Percentiles rank a stretch among this genome's conserved stretches.
phyloP scores from a whole-genome alignment of 2,797 vertebrate species.

The Xyrichtys novacula region DNA sequence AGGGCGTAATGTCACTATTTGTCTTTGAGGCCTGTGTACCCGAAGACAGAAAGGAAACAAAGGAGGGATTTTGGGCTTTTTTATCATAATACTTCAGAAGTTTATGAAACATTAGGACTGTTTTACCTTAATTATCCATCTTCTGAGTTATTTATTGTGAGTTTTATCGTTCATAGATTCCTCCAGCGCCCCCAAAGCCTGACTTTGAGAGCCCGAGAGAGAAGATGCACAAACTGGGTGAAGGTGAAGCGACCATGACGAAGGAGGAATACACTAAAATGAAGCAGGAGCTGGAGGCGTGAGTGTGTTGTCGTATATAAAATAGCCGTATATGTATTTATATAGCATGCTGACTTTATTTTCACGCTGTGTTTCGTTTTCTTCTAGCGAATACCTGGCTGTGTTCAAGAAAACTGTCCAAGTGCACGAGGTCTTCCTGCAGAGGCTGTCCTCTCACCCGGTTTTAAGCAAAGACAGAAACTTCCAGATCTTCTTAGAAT shows the following conservation, averaged over 20 bases:
- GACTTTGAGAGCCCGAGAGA: slow-evolving; percentile 97
- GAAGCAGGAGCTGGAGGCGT: slow-evolving; percentile 99
- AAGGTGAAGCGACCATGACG: slow-evolving; percentile 97
- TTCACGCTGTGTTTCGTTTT: slow-evolving; percentile 10
- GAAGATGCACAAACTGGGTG: slow-evolving; percentile 98
- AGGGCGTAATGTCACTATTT: slow-evolving; percentile 7
- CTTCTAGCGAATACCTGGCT: slow-evolving; percentile 90
- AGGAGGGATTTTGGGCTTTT: background rate
- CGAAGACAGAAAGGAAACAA: too few relatives aligned
- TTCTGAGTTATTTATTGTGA: background rate
- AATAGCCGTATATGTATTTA: too few relatives aligned
- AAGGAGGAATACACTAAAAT: slow-evolving; percentile 98
- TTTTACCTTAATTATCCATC: background rate
- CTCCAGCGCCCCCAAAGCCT: slow-evolving; percentile 94
- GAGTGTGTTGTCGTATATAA: slow-evolving; percentile 69
- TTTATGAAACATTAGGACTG: background rate
- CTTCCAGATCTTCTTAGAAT: slow-evolving; percentile 98
- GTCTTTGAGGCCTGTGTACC: background rate
- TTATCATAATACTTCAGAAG: background rate
- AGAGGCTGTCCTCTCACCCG: slow-evolving; percentile 93
- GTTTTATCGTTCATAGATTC: slow-evolving; percentile 85
- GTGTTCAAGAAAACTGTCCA: slow-evolving; percentile 99
- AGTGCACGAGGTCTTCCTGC: slow-evolving; percentile 96
- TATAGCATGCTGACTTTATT: background rate
- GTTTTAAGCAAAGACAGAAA: slow-evolving; percentile 95